Percentiles rank a stretch among this genome's conserved stretches.
Evolutionary conservation across 2,113 vertebrate genomes (phyloP).

Genomic region (Coreoperca whiteheadi): DNA sequence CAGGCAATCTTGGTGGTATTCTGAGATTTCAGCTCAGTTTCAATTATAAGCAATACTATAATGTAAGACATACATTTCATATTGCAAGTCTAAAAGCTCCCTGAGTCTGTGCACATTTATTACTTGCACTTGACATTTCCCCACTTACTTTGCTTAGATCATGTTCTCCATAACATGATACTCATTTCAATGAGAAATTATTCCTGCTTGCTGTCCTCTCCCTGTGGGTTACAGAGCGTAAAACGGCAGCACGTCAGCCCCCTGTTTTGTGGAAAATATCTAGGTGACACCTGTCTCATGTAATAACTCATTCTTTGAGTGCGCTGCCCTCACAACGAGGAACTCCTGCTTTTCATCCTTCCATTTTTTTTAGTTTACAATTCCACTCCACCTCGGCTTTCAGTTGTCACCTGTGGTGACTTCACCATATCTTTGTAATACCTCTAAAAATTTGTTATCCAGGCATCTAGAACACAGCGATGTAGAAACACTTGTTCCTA

Average conservation of each 20-base stretch:
- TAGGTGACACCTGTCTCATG: conserved; percentile 75
- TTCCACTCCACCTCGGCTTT: conserved; percentile 6
- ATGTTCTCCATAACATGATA: conserved; percentile 54
- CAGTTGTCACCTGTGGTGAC: not conserved
- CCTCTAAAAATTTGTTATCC: not conserved
- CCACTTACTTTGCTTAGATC: conserved; percentile 51
- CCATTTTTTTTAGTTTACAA: conserved; percentile 1
- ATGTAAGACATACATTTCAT: not conserved
- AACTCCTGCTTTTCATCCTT: conserved; percentile 39
- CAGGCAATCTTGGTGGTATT: not conserved
- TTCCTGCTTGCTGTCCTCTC: conserved; percentile 58
- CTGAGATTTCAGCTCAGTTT: not conserved
- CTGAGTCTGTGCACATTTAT: conserved; percentile 7
- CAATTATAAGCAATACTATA: not conserved
- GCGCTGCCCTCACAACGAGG: conserved; percentile 18
- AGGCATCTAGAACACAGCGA: not conserved
- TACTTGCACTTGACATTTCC: conserved; percentile 34
- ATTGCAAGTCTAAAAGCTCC: not conserved
- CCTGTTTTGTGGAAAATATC: conserved; percentile 46
- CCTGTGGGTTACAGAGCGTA: conserved; percentile 63
- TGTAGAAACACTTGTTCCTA: conserved; percentile 30
- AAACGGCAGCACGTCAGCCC: conserved; percentile 68
- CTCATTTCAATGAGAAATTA: conserved; percentile 75
- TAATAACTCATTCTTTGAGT: conserved; percentile 70
- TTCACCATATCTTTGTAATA: not conserved